phyloP scores from a whole-genome alignment of 2,888 invertebrate species.

The Meiosimyza decipiens region DNA sequence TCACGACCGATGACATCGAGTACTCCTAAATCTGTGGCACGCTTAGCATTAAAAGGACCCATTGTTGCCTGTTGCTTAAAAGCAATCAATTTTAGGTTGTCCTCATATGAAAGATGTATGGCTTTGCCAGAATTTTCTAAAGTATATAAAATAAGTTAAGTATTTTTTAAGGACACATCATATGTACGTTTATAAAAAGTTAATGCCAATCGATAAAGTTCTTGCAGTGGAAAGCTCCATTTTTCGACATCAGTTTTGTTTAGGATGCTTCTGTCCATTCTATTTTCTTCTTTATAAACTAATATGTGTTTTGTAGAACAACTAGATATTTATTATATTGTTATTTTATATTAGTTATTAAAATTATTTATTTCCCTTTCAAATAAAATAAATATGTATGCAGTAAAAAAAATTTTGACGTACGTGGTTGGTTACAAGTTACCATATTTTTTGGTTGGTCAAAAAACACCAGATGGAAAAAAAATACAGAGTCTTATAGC shows the following conservation, averaged over 20 bases:
- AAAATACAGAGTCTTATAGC: too few relatives aligned
- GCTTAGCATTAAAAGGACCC: slow-evolving; percentile 81
- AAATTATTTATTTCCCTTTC: too few relatives aligned
- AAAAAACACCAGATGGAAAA: neutral
- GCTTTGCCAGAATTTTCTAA: slow-evolving; percentile 98
- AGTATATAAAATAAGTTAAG: slow-evolving; percentile 26
- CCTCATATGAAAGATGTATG: slow-evolving; percentile 92
- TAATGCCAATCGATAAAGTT: slow-evolving; percentile 89
- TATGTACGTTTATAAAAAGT: slow-evolving; percentile 91
- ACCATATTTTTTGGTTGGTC: too few relatives aligned
- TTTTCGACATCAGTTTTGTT: slow-evolving; percentile 62
- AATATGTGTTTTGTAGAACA: too few relatives aligned
- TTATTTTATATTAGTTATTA: too few relatives aligned
- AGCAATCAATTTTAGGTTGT: slow-evolving; percentile 90
- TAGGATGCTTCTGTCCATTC: slow-evolving; percentile 8
- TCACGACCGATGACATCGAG: slow-evolving; percentile 96
- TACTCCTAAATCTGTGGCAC: slow-evolving; percentile 86
- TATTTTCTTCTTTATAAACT: slow-evolving; percentile 3
- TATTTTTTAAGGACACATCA: neutral
- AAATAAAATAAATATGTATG: too few relatives aligned
- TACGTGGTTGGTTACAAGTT: too few relatives aligned
- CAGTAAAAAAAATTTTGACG: too few relatives aligned
- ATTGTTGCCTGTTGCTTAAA: slow-evolving; percentile 91
- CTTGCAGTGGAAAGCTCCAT: slow-evolving; percentile 79
- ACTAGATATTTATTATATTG: too few relatives aligned